A percentile compares a stretch with the other conserved stretches of the same genome.
Evolutionary conservation across 2,888 invertebrate species (phyloP).

Genomic region (Ethmia dodecea): DNA sequence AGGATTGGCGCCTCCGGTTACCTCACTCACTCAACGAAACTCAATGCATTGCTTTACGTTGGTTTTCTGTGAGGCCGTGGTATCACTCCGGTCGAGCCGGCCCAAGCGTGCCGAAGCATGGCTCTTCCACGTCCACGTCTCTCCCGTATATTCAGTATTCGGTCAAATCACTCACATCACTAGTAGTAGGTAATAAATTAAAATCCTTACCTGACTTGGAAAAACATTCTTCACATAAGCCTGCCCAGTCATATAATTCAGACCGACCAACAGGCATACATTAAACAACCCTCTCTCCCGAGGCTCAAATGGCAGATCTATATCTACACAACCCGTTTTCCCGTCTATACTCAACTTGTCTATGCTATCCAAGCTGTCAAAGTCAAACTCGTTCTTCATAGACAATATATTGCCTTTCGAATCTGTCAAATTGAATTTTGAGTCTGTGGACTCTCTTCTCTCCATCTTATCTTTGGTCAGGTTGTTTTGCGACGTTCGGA

Average conservation of each 20-base stretch:
- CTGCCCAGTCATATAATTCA: slow-evolving; percentile 79
- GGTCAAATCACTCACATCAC: no score
- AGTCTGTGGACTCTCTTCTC: slow-evolving; percentile 35
- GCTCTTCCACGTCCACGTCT: no score
- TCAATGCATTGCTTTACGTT: no score
- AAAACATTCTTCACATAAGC: slow-evolving; percentile 85
- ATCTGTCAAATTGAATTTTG: slow-evolving; percentile 52
- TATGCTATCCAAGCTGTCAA: slow-evolving; percentile 34
- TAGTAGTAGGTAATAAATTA: no score
- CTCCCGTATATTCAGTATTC: no score
- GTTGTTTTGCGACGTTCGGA: slow-evolving; percentile 56
- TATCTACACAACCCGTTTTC: slow-evolving; percentile 59
- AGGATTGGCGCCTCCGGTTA: no score
- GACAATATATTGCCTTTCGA: slow-evolving; percentile 46
- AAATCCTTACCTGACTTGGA: slow-evolving; percentile 80
- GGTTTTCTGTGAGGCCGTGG: no score
- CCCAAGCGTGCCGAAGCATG: no score
- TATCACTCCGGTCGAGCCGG: no score
- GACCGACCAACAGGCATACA: slow-evolving; percentile 82
- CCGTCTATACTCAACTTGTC: slow-evolving; percentile 57
- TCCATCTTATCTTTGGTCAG: slow-evolving; percentile 43
- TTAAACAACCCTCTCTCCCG: slow-evolving; percentile 78
- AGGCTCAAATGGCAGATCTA: slow-evolving; percentile 53
- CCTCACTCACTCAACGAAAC: no score
- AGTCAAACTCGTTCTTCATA: slow-evolving; percentile 40